Conservation (phyloP, 2,888 invertebrate species). For the Drosophila basisetae region DNA sequence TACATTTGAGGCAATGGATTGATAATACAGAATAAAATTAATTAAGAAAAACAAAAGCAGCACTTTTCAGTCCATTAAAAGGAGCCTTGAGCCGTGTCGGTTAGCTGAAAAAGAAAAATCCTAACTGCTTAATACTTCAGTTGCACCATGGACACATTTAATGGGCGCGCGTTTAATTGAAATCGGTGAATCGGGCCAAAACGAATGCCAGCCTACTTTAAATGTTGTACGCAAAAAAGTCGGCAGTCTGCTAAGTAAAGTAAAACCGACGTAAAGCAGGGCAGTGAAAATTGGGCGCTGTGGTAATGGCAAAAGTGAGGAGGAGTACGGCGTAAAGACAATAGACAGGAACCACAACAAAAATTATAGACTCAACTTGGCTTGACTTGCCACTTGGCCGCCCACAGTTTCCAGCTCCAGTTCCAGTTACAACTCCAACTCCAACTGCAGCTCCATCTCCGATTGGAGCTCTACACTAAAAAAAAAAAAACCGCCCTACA, state of each 20-base stretch:
- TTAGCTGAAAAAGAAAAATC: neutral
- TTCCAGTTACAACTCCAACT: conserved; percentile 3
- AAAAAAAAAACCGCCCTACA: neutral
- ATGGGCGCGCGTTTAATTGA: conserved; percentile 24
- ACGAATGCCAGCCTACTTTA: conserved; percentile 44
- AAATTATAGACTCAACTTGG: conserved; percentile 78
- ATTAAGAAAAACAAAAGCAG: neutral
- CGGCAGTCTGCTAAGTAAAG: conserved; percentile 29
- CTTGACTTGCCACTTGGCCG: conserved; percentile 61
- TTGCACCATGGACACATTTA: conserved; percentile 3
- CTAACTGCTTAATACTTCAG: neutral
- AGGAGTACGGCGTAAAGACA: conserved; percentile 60
- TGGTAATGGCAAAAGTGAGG: conserved; percentile 15
- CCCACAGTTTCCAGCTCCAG: conserved; percentile 51
- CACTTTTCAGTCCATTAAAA: neutral
- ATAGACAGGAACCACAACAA: conserved; percentile 80
- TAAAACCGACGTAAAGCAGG: conserved; percentile 17
- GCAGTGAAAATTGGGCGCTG: conserved; percentile 4
- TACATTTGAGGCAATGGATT: neutral
- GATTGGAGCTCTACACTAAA: neutral
- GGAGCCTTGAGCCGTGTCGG: neutral
- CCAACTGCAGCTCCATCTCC: conserved; percentile 2
- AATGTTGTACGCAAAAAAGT: conserved; percentile 38
- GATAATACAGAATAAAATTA: neutral
- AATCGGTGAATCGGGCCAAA: conserved; percentile 12